A percentile compares a stretch with the other conserved stretches of the same genome.
Conservation (phyloP, 2,797 vertebrate species). For the Lutjanus campechanus region DNA sequence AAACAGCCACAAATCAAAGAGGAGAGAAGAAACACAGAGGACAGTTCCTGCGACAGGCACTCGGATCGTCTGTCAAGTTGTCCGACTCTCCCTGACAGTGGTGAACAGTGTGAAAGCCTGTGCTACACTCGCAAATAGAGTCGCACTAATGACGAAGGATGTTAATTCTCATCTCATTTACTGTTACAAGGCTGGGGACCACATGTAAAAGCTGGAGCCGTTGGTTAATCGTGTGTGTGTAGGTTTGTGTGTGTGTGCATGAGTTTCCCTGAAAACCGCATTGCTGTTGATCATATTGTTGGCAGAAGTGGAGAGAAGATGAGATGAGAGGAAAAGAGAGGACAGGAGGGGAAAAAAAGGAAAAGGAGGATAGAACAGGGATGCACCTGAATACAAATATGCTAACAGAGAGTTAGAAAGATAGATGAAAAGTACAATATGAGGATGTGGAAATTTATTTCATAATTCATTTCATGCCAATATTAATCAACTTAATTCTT, state of each 20-base stretch:
- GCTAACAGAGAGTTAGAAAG: too few relatives aligned
- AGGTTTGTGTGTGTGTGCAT: neutral
- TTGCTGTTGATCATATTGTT: neutral
- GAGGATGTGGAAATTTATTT: too few relatives aligned
- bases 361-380: neutral
- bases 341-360: too few relatives aligned
- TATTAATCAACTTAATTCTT: too few relatives aligned
- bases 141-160: neutral
- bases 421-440: too few relatives aligned
- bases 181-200: neutral
- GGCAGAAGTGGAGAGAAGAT: neutral
- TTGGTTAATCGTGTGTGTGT: neutral
- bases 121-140: neutral
- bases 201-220: neutral
- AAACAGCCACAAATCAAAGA: neutral
- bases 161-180: conserved; percentile 4
- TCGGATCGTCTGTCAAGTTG: neutral
- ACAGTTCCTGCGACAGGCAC: neutral
- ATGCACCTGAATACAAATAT: too few relatives aligned
- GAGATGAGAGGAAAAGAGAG: neutral
- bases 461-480: too few relatives aligned
- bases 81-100: neutral
- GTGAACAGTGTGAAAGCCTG: neutral
- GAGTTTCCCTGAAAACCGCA: neutral
- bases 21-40: neutral